phyloP scores from a whole-genome alignment of 1,140 invertebrate genomes.

The Drosophila kohkoa region DNA sequence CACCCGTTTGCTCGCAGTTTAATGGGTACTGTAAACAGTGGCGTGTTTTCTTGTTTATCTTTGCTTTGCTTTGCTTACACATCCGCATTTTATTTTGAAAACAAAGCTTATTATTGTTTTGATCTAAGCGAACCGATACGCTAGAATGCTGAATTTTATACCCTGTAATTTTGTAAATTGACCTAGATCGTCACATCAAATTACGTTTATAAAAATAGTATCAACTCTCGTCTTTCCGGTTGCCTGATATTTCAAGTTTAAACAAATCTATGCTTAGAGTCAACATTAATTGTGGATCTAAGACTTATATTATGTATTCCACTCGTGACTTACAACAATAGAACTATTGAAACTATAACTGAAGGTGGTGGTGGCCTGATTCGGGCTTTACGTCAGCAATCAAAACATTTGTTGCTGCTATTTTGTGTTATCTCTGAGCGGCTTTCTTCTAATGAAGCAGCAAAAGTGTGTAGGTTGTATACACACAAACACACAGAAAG shows the following conservation, averaged over 20 bases:
- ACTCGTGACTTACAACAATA: not conserved
- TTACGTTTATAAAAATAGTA: too few species aligned
- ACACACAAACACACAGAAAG: not conserved
- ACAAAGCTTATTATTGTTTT: not conserved
- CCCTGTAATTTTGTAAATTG: too few species aligned
- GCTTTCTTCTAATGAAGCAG: constrained; percentile 1
- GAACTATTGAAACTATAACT: constrained; percentile 1
- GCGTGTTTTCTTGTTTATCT: not conserved
- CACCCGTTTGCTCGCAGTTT: not conserved
- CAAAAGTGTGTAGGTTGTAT: not conserved
- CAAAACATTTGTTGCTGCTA: constrained; percentile 4
- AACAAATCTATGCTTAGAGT: not conserved
- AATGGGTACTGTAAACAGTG: not conserved
- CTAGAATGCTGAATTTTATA: too few species aligned
- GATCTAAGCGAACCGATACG: too few species aligned
- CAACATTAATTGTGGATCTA: not conserved
- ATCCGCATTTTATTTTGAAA: not conserved
- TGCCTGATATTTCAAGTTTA: too few species aligned
- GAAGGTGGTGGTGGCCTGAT: constrained; percentile 20
- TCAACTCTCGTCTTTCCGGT: too few species aligned
- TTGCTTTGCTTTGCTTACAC: not conserved
- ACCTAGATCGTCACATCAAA: too few species aligned
- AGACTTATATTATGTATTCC: not conserved
- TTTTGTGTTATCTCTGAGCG: constrained; percentile 12
- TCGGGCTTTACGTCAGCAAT: constrained; percentile 12